Evolutionary conservation across 2,113 vertebrate species (phyloP).

Genomic region (Mustela nigripes): DNA sequence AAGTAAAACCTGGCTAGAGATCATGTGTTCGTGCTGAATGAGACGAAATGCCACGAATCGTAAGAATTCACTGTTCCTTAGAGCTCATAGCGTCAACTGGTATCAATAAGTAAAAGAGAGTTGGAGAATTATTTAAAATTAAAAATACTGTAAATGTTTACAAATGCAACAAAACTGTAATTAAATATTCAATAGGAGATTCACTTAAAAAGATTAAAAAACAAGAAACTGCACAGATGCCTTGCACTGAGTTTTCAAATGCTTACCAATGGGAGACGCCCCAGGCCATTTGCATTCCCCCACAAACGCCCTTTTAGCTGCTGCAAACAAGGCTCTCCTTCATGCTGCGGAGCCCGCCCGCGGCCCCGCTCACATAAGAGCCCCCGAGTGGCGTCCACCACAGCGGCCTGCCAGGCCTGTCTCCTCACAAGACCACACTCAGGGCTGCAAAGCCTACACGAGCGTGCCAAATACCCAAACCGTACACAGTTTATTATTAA

Average conservation of each 20-base stretch:
- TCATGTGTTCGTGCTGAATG: accelerated
- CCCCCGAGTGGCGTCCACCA: not conserved
- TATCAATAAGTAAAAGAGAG: not conserved
- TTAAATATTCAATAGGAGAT: slow-evolving; percentile 24
- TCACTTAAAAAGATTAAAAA: not conserved
- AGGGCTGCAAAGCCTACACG: not conserved
- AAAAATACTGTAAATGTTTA: not conserved
- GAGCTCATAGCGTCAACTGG: not conserved
- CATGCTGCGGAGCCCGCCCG: not conserved
- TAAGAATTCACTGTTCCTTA: not conserved
- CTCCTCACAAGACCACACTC: not conserved
- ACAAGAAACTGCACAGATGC: not conserved
- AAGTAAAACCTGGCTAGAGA: not conserved
- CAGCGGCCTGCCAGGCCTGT: not conserved
- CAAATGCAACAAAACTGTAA: not conserved
- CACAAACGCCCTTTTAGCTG: not conserved
- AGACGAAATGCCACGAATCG: too few relatives aligned
- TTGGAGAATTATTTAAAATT: not conserved
- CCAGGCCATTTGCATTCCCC: not conserved
- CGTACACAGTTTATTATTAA: not conserved
- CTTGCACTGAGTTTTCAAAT: not conserved
- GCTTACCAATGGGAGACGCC: not conserved
- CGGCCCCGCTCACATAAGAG: not conserved
- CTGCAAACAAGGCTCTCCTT: not conserved
- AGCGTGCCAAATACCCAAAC: slow-evolving; percentile 38